A percentile compares a stretch with the other conserved stretches of the same genome.
phyloP scores from a whole-genome alignment of 2,113 vertebrate species.

The Gavia stellata region DNA sequence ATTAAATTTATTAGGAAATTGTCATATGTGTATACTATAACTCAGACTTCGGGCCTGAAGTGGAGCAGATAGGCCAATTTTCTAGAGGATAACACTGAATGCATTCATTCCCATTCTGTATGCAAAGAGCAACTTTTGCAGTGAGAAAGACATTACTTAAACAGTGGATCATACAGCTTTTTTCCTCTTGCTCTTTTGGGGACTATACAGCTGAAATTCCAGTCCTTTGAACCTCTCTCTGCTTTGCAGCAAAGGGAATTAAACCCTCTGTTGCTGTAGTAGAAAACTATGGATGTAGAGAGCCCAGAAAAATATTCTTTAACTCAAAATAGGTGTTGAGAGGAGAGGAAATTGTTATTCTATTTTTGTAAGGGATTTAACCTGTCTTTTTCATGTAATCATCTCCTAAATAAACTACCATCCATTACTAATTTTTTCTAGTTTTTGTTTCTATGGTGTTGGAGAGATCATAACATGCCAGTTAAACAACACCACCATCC shows the following conservation, averaged over 20 bases:
- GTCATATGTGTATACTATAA: background rate
- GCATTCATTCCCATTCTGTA: background rate
- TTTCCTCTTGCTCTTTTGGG: background rate
- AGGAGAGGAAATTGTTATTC: background rate
- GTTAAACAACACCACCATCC: background rate
- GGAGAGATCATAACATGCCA: background rate
- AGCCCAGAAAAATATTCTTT: background rate
- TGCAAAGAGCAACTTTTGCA: background rate
- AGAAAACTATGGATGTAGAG: background rate
- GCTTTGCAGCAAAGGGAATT: background rate
- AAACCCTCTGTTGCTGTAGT: background rate
- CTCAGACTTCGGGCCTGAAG: background rate
- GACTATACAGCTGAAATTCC: background rate
- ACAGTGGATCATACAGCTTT: background rate
- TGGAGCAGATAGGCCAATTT: background rate
- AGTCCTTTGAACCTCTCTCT: background rate
- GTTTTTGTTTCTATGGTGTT: background rate
- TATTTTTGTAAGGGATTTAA: background rate
- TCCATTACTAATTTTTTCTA: rapidly evolving
- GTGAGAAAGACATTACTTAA: background rate
- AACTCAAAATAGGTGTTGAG: background rate
- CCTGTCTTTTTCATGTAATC: background rate
- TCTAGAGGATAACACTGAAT: background rate
- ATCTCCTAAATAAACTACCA: background rate
- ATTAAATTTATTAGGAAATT: background rate